Evolutionary conservation across 2,888 invertebrate species (phyloP), one percentile per base, ranked within the genome.

Genomic region (Osmoderma eremita): DNA sequence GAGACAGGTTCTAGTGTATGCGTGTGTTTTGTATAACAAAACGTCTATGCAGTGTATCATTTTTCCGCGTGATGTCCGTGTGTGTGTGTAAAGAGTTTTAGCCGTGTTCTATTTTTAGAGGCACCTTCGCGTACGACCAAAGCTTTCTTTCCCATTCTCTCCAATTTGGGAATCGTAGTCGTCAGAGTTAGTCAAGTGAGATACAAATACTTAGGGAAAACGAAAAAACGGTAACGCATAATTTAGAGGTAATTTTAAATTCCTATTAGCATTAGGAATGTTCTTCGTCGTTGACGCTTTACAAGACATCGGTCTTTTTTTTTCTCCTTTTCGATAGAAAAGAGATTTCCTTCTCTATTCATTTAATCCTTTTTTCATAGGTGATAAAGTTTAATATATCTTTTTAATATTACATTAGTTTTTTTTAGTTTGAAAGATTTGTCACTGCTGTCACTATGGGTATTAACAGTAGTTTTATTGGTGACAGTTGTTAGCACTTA

Each of bases 161-260:
- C 41, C 6, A 1, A 30, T n/a, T n/a, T n/a, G n/a, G n/a, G 6
- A 30, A 10, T 10, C 1, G 30, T 30, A 6, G 6, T 6, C 41
- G 41, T 8, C 41, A 22, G 13, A 41, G 3, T 39, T 22, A 30
- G 15, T n/a, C n/a, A 22, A 24, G 45, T 8, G 20, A 48, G 20
- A 48, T 2, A 42, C 10, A n/a, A 13, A 42, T 17, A 42, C 12
- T 15, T 17, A 42, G 8, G 1, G 41, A 41, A n/a, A 41, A 36
- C 13, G 8, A 22, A 20, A 42, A 41, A 41, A 22, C 22, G 17
- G 30, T 45, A 61, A 45, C 58, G 58, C 58, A 61, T 61, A 61
- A 61, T 58, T 58, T 58, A 58, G 17, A 58, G 58, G 15, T 58
- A 24, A 58, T 61, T 61, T 61, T 30, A 61, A 45, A 61, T 61